Percentiles rank a stretch among this genome's conserved stretches.
phyloP scores from a whole-genome alignment of 1,140 invertebrate species.

The Adoxophyes honmai region DNA sequence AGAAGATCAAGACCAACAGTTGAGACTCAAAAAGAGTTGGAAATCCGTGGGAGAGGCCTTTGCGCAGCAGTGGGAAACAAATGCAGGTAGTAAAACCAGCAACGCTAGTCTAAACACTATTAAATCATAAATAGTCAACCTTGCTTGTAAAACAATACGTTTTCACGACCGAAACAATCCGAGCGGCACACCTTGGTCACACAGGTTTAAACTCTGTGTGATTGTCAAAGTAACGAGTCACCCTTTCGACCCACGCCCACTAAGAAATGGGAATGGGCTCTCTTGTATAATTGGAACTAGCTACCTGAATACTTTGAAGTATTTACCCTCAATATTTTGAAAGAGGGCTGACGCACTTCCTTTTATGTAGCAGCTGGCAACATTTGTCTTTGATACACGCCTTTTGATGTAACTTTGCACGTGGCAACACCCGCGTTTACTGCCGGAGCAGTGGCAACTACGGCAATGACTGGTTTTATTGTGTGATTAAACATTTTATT shows the following conservation, averaged over 20 bases:
- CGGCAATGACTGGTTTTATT: not conserved
- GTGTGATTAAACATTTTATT: not conserved
- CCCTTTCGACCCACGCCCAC: constrained; percentile 29
- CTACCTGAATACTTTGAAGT: constrained; percentile 27
- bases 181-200: no score
- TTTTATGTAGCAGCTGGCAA: constrained; percentile 44
- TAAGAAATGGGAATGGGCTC: constrained; percentile 17
- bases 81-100: no score
- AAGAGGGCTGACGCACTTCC: constrained; percentile 47
- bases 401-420: constrained; percentile 68
- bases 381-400: constrained; percentile 67
- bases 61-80: no score
- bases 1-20: no score
- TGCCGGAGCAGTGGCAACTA: constrained; percentile 50
- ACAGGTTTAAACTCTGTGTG: not conserved
- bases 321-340: constrained; percentile 42
- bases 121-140: no score
- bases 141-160: no score
- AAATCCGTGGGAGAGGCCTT: no score
- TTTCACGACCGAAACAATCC: no score
- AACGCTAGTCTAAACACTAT: no score
- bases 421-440: constrained; percentile 57
- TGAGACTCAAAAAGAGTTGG: no score
- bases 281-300: constrained; percentile 59
- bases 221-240: constrained; percentile 2